phyloP scores from a whole-genome alignment of 2,113 vertebrate species.

The Meles meles region DNA sequence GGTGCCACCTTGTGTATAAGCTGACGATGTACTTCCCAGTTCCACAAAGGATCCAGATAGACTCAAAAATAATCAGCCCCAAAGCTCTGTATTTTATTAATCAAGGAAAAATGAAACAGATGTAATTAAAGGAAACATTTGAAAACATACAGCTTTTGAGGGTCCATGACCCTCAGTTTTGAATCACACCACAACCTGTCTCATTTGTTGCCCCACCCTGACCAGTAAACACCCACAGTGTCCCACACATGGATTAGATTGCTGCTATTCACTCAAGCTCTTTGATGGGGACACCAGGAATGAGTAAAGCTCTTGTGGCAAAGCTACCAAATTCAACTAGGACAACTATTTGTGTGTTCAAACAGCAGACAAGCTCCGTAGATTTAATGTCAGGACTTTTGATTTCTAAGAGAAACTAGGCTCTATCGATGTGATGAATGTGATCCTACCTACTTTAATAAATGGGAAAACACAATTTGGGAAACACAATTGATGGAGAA shows the following conservation, averaged over 20 bases:
- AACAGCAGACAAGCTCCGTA: not conserved
- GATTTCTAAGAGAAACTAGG: not conserved
- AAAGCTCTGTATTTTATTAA: constrained; percentile 56
- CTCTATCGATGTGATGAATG: not conserved
- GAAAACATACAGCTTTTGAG: constrained; percentile 12
- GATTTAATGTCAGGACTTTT: constrained; percentile 43
- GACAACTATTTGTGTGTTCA: not conserved
- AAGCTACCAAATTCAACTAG: constrained; percentile 26
- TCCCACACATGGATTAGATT: constrained; percentile 47
- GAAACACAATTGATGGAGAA: not conserved
- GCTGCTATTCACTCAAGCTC: not conserved
- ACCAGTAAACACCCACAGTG: constrained; percentile 21
- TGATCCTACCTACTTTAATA: not conserved
- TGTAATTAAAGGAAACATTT: constrained; percentile 51
- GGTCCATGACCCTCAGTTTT: constrained; percentile 7
- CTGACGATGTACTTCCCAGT: constrained; percentile 67
- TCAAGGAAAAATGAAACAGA: constrained; percentile 20
- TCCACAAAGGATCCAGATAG: constrained; percentile 54
- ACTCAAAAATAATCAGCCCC: constrained; percentile 15
- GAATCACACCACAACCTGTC: constrained; percentile 12
- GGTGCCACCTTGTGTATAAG: constrained; percentile 79
- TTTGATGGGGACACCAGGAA: not conserved
- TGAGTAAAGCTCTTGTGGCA: constrained; percentile 19
- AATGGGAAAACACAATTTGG: constrained; percentile 4
- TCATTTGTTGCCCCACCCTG: not conserved